phyloP scores from a whole-genome alignment of 1,140 invertebrate genomes.

The Drosophila virilis region DNA sequence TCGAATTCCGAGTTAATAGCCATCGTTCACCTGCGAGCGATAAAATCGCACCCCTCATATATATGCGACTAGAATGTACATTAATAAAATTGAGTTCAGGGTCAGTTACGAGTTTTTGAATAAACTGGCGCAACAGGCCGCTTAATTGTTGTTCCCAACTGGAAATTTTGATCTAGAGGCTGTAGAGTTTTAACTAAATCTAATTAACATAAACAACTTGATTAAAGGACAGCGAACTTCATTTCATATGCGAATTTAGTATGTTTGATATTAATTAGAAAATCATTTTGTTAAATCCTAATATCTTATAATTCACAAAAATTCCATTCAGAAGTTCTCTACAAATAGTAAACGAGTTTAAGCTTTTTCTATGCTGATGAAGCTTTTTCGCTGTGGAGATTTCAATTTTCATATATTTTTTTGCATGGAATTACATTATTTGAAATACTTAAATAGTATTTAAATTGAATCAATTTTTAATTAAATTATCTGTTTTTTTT shows the following conservation, averaged over 20 bases:
- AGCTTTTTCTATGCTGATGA: no score
- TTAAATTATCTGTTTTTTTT: no score
- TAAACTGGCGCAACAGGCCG: not conserved
- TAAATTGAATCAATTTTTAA: no score
- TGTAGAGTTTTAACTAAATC: not conserved
- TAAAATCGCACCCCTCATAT: constrained; percentile 9
- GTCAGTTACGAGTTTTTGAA: constrained; percentile 12
- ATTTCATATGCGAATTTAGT: not conserved
- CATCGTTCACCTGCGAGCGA: constrained; percentile 28
- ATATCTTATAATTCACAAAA: not conserved
- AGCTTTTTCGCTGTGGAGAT: no score
- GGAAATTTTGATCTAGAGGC: not conserved
- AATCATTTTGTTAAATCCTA: no score
- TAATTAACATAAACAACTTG: not conserved
- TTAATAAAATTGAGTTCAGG: constrained; percentile 64
- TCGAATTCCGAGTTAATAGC: constrained; percentile 36
- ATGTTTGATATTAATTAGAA: not conserved
- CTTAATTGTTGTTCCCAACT: not conserved
- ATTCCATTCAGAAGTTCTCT: no score
- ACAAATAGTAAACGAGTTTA: no score
- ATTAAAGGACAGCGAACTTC: not conserved
- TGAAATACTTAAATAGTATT: no score
- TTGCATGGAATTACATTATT: no score
- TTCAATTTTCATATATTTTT: no score
- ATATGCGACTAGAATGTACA: constrained; percentile 23